phyloP scores from a whole-genome alignment of 1,140 invertebrate genomes.

The Drosophila lowei region DNA sequence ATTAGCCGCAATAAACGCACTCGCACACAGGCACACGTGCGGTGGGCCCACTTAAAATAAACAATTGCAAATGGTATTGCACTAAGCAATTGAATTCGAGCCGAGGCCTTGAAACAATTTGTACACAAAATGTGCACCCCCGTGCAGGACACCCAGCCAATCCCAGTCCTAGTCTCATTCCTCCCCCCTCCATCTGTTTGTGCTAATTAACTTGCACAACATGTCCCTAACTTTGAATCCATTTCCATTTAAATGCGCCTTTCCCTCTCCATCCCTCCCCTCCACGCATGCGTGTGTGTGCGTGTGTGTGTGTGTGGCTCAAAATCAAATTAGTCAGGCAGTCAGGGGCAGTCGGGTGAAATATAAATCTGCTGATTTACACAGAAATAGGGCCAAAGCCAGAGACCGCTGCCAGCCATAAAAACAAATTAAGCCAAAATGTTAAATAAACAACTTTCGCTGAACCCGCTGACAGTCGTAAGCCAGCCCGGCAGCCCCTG shows the following conservation, averaged over 20 bases:
- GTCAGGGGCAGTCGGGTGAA: conserved; percentile 46
- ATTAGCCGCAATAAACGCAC: conserved; percentile 79
- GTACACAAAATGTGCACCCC: conserved; percentile 36
- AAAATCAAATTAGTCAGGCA: conserved; percentile 78
- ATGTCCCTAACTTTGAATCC: conserved; percentile 69
- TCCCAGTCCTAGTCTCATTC: not conserved
- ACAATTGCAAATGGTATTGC: conserved; percentile 78
- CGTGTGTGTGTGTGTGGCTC: conserved; percentile 42
- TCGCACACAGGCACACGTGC: conserved; percentile 53
- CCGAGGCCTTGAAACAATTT: conserved; percentile 77
- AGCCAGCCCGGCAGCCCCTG: conserved; percentile 31
- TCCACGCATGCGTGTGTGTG: conserved; percentile 5
- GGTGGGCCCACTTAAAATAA: conserved; percentile 72
- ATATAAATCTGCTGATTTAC: conserved; percentile 82
- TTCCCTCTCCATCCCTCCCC: not conserved
- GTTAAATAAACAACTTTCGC: conserved; percentile 79
- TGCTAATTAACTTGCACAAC: conserved; percentile 75
- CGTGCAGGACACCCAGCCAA: not conserved
- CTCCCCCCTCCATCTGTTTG: conserved; percentile 9
- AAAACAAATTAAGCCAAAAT: conserved; percentile 81
- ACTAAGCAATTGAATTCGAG: conserved; percentile 76
- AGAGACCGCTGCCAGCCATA: conserved; percentile 55
- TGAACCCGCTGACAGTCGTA: conserved; percentile 49
- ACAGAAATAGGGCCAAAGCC: conserved; percentile 65
- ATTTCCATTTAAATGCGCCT: conserved; percentile 68